These are phyloP conservation scores for Taphrorychus bicolor DNA, from an alignment of 2,888 invertebrate genomes.

Conservation along the genomic window DNA sequence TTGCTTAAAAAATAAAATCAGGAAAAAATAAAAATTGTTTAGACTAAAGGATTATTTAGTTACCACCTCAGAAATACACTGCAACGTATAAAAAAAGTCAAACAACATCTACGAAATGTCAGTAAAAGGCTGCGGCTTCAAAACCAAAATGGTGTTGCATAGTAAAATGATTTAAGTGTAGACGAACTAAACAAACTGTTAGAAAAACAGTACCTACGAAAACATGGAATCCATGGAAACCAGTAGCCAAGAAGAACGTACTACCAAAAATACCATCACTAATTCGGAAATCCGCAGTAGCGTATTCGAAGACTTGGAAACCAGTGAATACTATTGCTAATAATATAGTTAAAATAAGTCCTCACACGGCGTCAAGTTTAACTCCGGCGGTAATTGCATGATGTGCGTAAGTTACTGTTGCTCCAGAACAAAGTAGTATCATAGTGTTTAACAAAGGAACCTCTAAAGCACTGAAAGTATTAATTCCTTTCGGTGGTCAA, in stretches of 20 bases:
- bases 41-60: no score
- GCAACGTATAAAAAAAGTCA: constrained; percentile 60
- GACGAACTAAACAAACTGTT: constrained; percentile 62
- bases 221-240: constrained; percentile 80
- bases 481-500: no score
- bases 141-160: constrained; percentile 68
- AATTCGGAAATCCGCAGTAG: constrained; percentile 50
- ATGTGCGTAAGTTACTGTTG: background rate
- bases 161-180: constrained; percentile 63
- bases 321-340: background rate
- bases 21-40: no score
- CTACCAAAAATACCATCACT: constrained; percentile 71
- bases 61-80: constrained; percentile 66
- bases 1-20: no score
- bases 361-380: background rate
- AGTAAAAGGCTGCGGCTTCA: constrained; percentile 66
- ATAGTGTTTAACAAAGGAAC: background rate
- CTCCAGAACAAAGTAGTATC: background rate
- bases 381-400: background rate
- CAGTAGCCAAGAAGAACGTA: constrained; percentile 76
- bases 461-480: no score
- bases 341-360: background rate
- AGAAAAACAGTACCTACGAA: constrained; percentile 68
- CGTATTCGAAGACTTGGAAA: background rate
- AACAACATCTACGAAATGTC: constrained; percentile 73